These are phyloP conservation scores for Trachelus iudaicus DNA, from an alignment of 2,888 invertebrate genomes.

Conservation along the genomic window DNA sequence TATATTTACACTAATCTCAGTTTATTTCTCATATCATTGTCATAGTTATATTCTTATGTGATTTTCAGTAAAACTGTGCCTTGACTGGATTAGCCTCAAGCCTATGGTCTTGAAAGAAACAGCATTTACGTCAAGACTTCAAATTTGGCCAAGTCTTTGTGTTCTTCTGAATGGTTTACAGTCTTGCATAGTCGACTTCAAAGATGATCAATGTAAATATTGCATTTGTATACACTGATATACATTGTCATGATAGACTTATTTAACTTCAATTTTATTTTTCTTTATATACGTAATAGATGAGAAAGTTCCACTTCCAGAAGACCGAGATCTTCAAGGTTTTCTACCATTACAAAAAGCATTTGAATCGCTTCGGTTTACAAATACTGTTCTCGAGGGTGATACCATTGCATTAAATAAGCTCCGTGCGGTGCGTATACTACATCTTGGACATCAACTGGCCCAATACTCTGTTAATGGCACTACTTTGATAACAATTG, in stretches of 20 bases:
- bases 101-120: slow-evolving; percentile 68
- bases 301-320: slow-evolving; percentile 76
- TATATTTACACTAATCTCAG: neutral
- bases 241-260: neutral
- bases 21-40: slow-evolving; percentile 14
- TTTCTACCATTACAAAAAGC: slow-evolving; percentile 78
- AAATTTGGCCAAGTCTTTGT: slow-evolving; percentile 84
- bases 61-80: slow-evolving; percentile 77
- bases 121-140: slow-evolving; percentile 71
- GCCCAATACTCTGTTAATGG: slow-evolving; percentile 66
- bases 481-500: slow-evolving; percentile 55
- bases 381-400: slow-evolving; percentile 62
- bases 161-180: slow-evolving; percentile 78
- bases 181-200: slow-evolving; percentile 66
- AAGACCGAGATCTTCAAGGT: slow-evolving; percentile 83
- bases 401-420: slow-evolving; percentile 64
- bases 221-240: neutral
- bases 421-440: slow-evolving; percentile 67
- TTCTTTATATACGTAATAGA: slow-evolving; percentile 62
- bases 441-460: slow-evolving; percentile 68
- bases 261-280: slow-evolving; percentile 11
- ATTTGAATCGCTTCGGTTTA: slow-evolving; percentile 70
- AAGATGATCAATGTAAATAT: slow-evolving; percentile 69
- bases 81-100: slow-evolving; percentile 77
- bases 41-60: slow-evolving; percentile 7